Percentiles rank a stretch among this genome's conserved stretches.
phyloP scores from a whole-genome alignment of 1,140 invertebrate species.

The Drosophila equinoxialis region DNA sequence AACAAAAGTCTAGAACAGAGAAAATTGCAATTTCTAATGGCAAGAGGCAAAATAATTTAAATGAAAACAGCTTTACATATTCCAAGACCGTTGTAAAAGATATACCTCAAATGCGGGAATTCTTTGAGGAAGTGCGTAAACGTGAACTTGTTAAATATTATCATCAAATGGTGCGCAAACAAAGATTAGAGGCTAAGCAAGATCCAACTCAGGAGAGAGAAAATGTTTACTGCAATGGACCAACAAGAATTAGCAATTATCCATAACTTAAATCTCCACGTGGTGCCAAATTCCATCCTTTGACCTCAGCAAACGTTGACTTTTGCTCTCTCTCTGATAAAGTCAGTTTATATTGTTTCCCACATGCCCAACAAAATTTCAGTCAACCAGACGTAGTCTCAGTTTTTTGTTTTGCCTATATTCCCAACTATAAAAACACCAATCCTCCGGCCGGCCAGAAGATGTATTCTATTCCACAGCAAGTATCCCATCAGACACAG shows the following conservation, averaged over 20 bases:
- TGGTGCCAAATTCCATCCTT: neutral
- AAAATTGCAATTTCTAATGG: neutral
- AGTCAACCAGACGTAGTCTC: constrained; percentile 3
- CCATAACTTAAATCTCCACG: too few relatives aligned
- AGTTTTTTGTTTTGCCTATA: neutral
- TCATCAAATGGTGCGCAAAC: constrained; percentile 12
- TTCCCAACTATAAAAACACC: too few relatives aligned
- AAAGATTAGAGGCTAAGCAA: neutral
- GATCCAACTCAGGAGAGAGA: neutral
- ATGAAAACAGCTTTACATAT: neutral
- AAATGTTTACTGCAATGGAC: constrained; percentile 31
- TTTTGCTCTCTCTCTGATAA: neutral
- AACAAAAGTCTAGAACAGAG: too few relatives aligned
- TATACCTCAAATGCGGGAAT: constrained; percentile 32
- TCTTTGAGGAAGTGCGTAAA: constrained; percentile 31
- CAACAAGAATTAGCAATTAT: neutral
- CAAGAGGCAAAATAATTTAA: neutral
- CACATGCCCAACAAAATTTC: constrained; percentile 5
- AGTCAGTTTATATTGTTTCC: neutral
- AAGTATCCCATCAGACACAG: constrained; percentile 41
- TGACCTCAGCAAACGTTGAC: neutral
- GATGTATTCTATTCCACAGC: constrained; percentile 48
- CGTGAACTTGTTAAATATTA: constrained; percentile 37
- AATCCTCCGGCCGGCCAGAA: neutral
- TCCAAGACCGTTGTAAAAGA: constrained; percentile 4